Percentiles rank a stretch among this genome's conserved stretches.
These are phyloP conservation scores for Peribatodes rhomboidaria DNA, from an alignment of 2,888 invertebrate species.

Conservation along the genomic window DNA sequence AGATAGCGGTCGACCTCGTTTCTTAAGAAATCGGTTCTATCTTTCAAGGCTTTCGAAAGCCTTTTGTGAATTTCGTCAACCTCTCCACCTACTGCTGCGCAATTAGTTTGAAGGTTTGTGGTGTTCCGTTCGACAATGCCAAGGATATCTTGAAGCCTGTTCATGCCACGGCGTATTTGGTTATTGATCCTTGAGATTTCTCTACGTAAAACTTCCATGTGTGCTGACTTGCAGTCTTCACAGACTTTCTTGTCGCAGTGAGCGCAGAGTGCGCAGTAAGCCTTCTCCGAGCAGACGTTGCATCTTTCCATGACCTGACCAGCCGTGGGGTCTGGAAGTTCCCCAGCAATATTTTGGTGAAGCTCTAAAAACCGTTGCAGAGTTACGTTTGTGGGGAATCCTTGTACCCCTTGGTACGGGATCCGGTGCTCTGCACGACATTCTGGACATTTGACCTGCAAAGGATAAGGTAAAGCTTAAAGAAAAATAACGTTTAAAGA, in stretches of 20 bases:
- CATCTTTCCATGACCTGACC: slow-evolving; percentile 97
- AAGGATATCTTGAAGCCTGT: slow-evolving; percentile 95
- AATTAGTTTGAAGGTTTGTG: slow-evolving; percentile 94
- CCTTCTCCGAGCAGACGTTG: slow-evolving; percentile 97
- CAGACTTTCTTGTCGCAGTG: slow-evolving; percentile 99
- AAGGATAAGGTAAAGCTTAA: slow-evolving; percentile 38
- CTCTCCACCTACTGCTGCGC: slow-evolving; percentile 96
- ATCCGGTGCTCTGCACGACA: slow-evolving; percentile 98
- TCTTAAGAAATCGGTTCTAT: slow-evolving; percentile 94
- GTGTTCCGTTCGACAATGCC: slow-evolving; percentile 95
- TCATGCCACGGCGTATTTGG: slow-evolving; percentile 95
- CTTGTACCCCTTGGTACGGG: slow-evolving; percentile 97
- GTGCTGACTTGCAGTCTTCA: slow-evolving; percentile 97
- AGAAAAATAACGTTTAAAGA: not conserved
- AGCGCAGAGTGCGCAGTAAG: slow-evolving; percentile 94
- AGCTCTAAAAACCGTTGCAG: slow-evolving; percentile 97
- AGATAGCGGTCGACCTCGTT: slow-evolving; percentile 97
- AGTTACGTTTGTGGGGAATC: slow-evolving; percentile 98
- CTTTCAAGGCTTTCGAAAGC: slow-evolving; percentile 95
- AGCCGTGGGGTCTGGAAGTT: slow-evolving; percentile 95
- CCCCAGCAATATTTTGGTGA: slow-evolving; percentile 96
- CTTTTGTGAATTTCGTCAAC: slow-evolving; percentile 97
- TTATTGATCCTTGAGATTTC: slow-evolving; percentile 96
- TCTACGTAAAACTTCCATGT: slow-evolving; percentile 97
- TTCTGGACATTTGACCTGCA: slow-evolving; percentile 98